A percentile compares a stretch with the other conserved stretches of the same genome.
Conservation (phyloP, 2,888 invertebrate genomes). For the Xestobium rufovillosum region DNA sequence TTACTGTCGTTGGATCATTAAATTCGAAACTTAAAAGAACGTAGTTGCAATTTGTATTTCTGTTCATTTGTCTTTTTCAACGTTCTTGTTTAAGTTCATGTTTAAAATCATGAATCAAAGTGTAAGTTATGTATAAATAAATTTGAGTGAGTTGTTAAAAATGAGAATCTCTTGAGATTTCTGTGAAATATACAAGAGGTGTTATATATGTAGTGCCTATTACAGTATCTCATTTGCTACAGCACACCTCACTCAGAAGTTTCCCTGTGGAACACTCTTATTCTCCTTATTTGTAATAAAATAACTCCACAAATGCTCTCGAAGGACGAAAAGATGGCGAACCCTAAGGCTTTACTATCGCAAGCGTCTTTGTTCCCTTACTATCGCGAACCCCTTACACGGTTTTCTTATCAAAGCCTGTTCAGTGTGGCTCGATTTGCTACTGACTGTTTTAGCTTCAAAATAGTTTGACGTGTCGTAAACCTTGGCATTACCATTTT, state of each 20-base stretch:
- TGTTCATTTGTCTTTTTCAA: too few species aligned
- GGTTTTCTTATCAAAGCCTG: conserved; percentile 4
- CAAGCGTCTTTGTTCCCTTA: conserved; percentile 34
- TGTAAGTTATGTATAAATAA: too few species aligned
- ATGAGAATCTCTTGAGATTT: conserved; percentile 26
- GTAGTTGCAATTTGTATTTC: too few species aligned
- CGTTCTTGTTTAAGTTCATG: too few species aligned
- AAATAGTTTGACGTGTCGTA: conserved; percentile 37
- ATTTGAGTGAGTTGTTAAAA: too few species aligned
- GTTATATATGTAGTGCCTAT: neutral
- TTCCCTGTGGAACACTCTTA: conserved; percentile 42
- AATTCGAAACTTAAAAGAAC: too few species aligned
- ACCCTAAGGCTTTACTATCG: conserved; percentile 33
- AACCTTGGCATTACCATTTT: conserved; percentile 38
- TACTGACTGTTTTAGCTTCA: too few species aligned
- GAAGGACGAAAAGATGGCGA: conserved; percentile 41
- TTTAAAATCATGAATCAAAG: too few species aligned
- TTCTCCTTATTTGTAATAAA: conserved; percentile 46
- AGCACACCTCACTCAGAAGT: conserved; percentile 40
- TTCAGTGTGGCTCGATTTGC: too few species aligned
- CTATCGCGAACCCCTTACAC: too few species aligned
- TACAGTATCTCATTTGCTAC: conserved; percentile 39
- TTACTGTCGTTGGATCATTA: too few species aligned
- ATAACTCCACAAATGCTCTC: conserved; percentile 45
- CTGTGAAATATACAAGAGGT: conserved; percentile 25